A percentile compares a stretch with the other conserved stretches of the same genome.
Evolutionary conservation across 2,113 vertebrate species (phyloP).

Genomic region (Cettia cetti): DNA sequence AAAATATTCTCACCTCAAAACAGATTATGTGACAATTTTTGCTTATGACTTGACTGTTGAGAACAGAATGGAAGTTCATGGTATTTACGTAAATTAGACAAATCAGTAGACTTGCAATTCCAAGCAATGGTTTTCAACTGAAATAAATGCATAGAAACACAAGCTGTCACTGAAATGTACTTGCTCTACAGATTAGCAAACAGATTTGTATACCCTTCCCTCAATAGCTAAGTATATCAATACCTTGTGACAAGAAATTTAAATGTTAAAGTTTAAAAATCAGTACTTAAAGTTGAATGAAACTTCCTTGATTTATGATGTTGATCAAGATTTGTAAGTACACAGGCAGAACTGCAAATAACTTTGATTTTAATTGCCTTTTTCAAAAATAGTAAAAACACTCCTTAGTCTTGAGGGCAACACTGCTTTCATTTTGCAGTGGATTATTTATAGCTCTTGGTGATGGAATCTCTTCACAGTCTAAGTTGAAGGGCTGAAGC

Average conservation of each 20-base stretch:
- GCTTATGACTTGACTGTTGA: conserved; percentile 8
- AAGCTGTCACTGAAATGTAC: not conserved
- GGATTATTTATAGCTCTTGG: not conserved
- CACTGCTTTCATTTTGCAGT: not conserved
- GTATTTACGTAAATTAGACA: conserved; percentile 54
- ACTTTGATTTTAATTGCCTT: not conserved
- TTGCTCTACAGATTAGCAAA: conserved; percentile 38
- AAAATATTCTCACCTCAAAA: not conserved
- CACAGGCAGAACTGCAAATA: not conserved
- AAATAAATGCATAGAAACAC: conserved; percentile 48
- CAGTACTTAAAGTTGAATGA: not conserved
- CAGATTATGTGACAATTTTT: not conserved
- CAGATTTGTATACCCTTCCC: not conserved
- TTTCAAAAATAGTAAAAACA: not conserved
- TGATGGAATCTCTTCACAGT: not conserved
- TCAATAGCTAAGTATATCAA: not conserved
- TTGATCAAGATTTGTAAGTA: not conserved
- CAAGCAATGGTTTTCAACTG: not conserved
- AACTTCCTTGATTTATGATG: not conserved
- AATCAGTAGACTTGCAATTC: conserved; percentile 20
- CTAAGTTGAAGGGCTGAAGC: not conserved
- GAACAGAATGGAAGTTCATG: conserved; percentile 1
- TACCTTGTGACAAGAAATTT: not conserved
- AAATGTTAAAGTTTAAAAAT: not conserved
- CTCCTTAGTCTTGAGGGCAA: not conserved